Conservation (phyloP, 2,113 vertebrate species). For the Sinocyclocheilus grahami region DNA sequence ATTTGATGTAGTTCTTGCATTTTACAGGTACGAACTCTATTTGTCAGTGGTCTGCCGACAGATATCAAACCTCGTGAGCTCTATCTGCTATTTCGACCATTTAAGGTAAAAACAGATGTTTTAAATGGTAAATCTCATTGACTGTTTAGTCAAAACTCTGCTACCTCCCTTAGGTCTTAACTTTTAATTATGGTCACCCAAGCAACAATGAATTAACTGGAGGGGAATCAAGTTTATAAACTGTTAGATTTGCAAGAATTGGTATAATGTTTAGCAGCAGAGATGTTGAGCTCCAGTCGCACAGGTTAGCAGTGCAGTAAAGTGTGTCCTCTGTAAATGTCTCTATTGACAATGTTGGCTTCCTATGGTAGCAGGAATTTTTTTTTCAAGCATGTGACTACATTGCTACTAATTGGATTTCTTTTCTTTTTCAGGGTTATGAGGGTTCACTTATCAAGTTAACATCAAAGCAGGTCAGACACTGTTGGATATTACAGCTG, state of each 20-base stretch:
- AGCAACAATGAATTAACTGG: background rate
- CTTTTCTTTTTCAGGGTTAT: slow-evolving; percentile 86
- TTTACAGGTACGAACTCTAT: slow-evolving; percentile 84
- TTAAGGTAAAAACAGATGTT: slow-evolving; percentile 81
- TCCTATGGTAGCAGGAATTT: slow-evolving; percentile 55
- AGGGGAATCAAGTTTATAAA: background rate
- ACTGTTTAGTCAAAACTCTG: background rate
- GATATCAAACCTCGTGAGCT: slow-evolving; percentile 98
- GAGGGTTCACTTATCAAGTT: slow-evolving; percentile 99
- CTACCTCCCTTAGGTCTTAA: background rate
- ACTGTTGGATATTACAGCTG: slow-evolving; percentile 42
- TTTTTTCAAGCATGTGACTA: slow-evolving; percentile 70
- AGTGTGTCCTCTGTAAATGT: slow-evolving; percentile 6
- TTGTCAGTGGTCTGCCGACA: slow-evolving; percentile 95
- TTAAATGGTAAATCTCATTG: background rate
- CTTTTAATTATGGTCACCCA: background rate
- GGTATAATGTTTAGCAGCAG: too few species aligned
- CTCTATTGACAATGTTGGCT: slow-evolving; percentile 40
- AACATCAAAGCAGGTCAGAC: slow-evolving; percentile 95
- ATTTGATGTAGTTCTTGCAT: background rate
- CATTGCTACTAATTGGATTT: slow-evolving; percentile 71
- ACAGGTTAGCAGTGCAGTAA: slow-evolving; percentile 20
- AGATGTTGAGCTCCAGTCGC: background rate
- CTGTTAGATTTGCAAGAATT: background rate
- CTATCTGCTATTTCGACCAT: slow-evolving; percentile 95